Evolutionary conservation across 2,113 vertebrate species (phyloP), one percentile per base, ranked within the genome.

Genomic region (Stegastes partitus): DNA sequence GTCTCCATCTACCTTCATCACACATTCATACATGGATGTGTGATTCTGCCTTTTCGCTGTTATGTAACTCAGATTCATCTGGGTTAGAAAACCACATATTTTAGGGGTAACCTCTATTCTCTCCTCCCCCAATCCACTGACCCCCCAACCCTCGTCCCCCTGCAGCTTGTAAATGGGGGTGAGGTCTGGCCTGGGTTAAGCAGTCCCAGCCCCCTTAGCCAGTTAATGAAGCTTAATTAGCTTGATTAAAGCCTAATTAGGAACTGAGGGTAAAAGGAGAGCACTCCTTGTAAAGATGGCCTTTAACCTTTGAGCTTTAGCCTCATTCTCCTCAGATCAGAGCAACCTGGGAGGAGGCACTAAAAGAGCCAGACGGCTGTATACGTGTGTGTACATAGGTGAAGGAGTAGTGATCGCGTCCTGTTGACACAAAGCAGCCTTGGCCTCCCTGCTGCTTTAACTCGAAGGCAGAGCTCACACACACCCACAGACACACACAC

Each of bases 181-280:
- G 80, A 66, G 54, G 31, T 87, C 80, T 68, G 85, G 76, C 51
- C 82, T 54, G 59, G 68, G 85, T 93, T 92, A 87, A 86, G 62
- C 70, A 79, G 56, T 55, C 21, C 56, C 81, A 50, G 62, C 49
- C 78, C 84, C 74, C 73, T 74, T 26, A 63, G 81, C 77, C 64
- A 50, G 79, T 91, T 84, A 90, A 93, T 94, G 83, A 87, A 89
- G 72, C 63, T 89, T 92, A 93, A 94, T 95, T 93, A 90, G 84
- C 86, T 91, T 93, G 90, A 95, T 94, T 94, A 91, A 93, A 93
- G 81, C 55, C 85, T 84, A 92, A 93, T 93, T 93, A 92, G 79
- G 79, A 86, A 55, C 15, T 22, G 50, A 57, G 69, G 44, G 68
- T 53, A 77, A 89, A 79, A 51, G 76, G 79, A 85, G 75, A 83